Percentiles rank a stretch among this genome's conserved stretches.
Conservation (phyloP, 2,888 invertebrate species). For the Apotomis capreana region DNA sequence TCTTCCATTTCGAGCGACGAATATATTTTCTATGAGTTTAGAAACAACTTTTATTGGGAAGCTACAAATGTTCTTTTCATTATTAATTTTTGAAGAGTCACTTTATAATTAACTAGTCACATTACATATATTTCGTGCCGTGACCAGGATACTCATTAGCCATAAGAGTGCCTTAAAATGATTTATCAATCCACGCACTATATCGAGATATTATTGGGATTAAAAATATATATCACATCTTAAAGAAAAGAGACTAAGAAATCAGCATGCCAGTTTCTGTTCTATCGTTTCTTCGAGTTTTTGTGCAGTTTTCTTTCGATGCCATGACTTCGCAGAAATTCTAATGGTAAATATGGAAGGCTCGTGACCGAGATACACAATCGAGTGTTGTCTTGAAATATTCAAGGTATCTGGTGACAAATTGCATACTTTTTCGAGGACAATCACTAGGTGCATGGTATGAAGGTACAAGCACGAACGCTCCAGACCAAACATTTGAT, state of each 20-base stretch:
- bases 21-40: conserved; percentile 97
- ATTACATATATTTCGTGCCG: background rate
- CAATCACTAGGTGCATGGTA: background rate
- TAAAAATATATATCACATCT: too few relatives aligned
- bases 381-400: background rate
- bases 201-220: too few relatives aligned
- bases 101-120: background rate
- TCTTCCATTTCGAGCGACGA: conserved; percentile 97
- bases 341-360: background rate
- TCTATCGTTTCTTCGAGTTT: background rate
- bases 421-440: background rate
- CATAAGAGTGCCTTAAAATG: too few relatives aligned
- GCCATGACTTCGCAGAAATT: background rate
- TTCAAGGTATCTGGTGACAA: background rate
- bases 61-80: too few relatives aligned
- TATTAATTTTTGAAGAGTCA: too few relatives aligned
- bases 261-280: too few relatives aligned
- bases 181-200: too few relatives aligned
- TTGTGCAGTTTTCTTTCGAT: too few relatives aligned
- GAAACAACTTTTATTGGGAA: background rate
- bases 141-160: conserved; percentile 8
- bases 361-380: background rate
- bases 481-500: background rate
- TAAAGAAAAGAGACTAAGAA: too few relatives aligned
- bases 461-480: conserved; percentile 1